These are phyloP conservation scores for Turdus rufiventris DNA, from an alignment of 2,113 vertebrate species.

Conservation along the genomic window DNA sequence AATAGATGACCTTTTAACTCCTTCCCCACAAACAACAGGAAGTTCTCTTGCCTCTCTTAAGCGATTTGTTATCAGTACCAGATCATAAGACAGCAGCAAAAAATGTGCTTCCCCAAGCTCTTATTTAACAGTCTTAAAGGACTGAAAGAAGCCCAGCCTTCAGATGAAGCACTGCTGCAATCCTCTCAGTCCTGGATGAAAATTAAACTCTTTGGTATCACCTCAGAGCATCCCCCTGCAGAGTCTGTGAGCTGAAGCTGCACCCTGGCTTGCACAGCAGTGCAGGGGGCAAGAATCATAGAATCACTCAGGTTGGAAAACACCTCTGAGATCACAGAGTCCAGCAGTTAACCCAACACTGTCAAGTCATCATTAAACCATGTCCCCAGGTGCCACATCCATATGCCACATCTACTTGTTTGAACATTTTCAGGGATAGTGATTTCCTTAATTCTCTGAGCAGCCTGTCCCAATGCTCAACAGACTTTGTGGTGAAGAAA, in stretches of 20 bases:
- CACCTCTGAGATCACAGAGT: background rate
- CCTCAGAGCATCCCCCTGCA: background rate
- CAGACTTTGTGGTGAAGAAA: background rate
- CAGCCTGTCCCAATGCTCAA: background rate
- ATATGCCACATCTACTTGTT: background rate
- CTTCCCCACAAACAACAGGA: background rate
- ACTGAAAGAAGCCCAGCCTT: background rate
- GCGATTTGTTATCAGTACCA: background rate
- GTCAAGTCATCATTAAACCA: background rate
- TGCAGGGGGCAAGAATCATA: background rate
- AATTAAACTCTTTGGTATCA: background rate
- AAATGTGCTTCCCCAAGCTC: background rate
- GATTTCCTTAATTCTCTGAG: background rate
- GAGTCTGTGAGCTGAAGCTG: background rate
- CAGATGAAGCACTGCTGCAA: fast-evolving
- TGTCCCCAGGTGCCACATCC: no score
- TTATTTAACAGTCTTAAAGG: background rate
- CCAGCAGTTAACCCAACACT: background rate
- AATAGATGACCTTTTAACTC: background rate
- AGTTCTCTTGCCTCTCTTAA: background rate
- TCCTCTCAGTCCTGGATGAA: background rate
- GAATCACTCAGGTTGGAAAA: background rate
- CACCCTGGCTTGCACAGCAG: background rate
- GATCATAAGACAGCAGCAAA: background rate
- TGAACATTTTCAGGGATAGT: background rate